Percentiles rank a stretch among this genome's conserved stretches.
These are phyloP conservation scores for Vesta saturnalis DNA, from an alignment of 2,888 invertebrate species.

Conservation along the genomic window DNA sequence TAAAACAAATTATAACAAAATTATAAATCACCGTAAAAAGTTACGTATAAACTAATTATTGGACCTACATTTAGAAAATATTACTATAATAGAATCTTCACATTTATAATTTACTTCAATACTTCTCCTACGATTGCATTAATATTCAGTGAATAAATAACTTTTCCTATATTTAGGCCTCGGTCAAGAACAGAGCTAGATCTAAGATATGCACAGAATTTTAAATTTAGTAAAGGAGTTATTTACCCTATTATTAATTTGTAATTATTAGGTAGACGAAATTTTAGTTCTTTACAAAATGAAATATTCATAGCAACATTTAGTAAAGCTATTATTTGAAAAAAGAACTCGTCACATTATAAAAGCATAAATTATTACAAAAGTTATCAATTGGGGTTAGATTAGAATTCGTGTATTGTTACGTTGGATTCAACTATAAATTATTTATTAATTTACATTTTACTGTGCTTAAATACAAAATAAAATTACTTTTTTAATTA, in stretches of 20 bases:
- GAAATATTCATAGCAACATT: neutral
- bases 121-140: neutral
- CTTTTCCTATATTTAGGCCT: neutral
- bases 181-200: constrained; percentile 8
- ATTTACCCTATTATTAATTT: neutral
- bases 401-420: neutral
- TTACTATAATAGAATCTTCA: too few species aligned
- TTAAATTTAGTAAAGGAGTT: neutral
- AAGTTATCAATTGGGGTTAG: too few species aligned
- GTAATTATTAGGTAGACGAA: neutral
- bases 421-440: too few species aligned
- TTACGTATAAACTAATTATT: too few species aligned
- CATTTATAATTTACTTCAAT: too few species aligned
- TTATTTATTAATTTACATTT: too few species aligned
- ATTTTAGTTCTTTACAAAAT: neutral
- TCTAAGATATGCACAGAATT: neutral
- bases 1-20: too few species aligned
- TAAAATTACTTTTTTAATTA: too few species aligned
- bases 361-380: neutral
- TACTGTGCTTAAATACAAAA: too few species aligned
- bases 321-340: neutral
- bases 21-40: too few species aligned
- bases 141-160: neutral
- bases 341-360: neutral
- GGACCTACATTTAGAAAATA: too few species aligned